These are phyloP conservation scores for Drosophila pallidifrons DNA, from an alignment of 1,140 invertebrate species.

Conservation along the genomic window DNA sequence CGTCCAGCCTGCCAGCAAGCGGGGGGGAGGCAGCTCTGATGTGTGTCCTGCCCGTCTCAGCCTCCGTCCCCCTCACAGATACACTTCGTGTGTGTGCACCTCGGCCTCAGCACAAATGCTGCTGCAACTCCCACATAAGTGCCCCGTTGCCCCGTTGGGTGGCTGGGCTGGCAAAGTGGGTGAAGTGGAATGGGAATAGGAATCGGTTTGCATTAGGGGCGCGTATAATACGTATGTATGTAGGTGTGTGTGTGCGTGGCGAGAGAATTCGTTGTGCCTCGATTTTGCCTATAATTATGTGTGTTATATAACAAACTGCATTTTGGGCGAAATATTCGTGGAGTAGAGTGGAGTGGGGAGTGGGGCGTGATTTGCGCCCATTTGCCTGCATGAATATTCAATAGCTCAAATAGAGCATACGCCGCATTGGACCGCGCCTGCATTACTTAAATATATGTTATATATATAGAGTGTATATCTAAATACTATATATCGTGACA, in stretches of 20 bases:
- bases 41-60: background rate
- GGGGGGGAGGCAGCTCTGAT: background rate
- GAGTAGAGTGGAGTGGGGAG: background rate
- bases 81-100: slow-evolving; percentile 47
- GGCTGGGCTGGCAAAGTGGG: slow-evolving; percentile 13
- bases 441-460: slow-evolving; percentile 41
- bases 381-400: slow-evolving; percentile 79
- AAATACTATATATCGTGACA: slow-evolving; percentile 8
- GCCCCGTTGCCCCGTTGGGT: slow-evolving; percentile 43
- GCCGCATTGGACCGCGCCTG: slow-evolving; percentile 57
- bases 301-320: slow-evolving; percentile 83
- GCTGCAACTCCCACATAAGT: slow-evolving; percentile 81
- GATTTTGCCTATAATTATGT: slow-evolving; percentile 83
- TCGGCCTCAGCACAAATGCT: slow-evolving; percentile 70
- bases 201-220: slow-evolving; percentile 50
- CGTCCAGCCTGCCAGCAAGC: background rate
- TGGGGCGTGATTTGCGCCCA: slow-evolving; percentile 13
- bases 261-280: slow-evolving; percentile 80
- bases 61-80: background rate
- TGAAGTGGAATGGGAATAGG: background rate
- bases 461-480: background rate
- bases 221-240: slow-evolving; percentile 20
- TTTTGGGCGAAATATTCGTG: slow-evolving; percentile 69
- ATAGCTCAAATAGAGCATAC: slow-evolving; percentile 79
- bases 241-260: slow-evolving; percentile 52